These are phyloP conservation scores for Idaea biselata DNA, from an alignment of 2,888 invertebrate species.

Conservation along the genomic window DNA sequence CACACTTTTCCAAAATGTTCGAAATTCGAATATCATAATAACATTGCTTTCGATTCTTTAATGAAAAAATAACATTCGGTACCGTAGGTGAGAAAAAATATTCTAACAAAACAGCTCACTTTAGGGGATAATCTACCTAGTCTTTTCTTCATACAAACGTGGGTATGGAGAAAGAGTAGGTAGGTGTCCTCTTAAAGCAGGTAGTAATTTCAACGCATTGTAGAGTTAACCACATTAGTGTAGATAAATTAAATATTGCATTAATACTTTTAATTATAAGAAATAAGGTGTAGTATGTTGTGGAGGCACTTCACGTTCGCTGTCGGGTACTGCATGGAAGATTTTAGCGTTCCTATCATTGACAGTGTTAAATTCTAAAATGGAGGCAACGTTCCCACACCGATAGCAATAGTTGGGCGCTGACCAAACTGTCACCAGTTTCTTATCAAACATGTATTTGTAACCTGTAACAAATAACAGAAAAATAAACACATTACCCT, in stretches of 20 bases:
- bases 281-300: constrained; percentile 98
- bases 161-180: too few relatives aligned
- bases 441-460: constrained; percentile 99
- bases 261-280: constrained; percentile 89
- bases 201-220: too few relatives aligned
- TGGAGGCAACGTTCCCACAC: constrained; percentile 98
- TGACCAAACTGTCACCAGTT: constrained; percentile 99
- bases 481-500: background rate
- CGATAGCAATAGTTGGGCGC: constrained; percentile 99
- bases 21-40: too few relatives aligned
- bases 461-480: constrained; percentile 83
- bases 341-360: constrained; percentile 90
- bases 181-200: too few relatives aligned
- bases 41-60: too few relatives aligned
- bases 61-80: background rate
- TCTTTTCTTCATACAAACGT: too few relatives aligned
- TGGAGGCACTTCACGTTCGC: constrained; percentile 95
- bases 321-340: constrained; percentile 97
- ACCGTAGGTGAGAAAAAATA: background rate
- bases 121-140: too few relatives aligned
- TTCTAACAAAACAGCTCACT: too few relatives aligned
- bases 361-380: constrained; percentile 91
- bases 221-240: constrained; percentile 31
- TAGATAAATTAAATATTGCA: constrained; percentile 41
- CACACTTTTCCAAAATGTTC: too few relatives aligned